Base-by-base conservation (phyloP, 2,888 invertebrate genomes). In the Lithosia quadra region DNA sequence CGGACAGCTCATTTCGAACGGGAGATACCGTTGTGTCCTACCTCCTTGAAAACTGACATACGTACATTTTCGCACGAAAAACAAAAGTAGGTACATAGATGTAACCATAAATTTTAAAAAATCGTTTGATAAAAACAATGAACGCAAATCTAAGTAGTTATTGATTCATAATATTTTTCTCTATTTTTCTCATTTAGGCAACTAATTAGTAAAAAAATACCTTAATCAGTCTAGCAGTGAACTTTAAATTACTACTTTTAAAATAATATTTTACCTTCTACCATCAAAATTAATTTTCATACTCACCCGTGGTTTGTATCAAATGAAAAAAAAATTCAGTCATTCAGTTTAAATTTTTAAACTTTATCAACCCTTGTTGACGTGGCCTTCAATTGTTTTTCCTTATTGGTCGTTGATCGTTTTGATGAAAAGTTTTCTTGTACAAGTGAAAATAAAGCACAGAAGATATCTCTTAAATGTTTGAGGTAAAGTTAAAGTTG, bases 401-500 rank as follows among this genome's bases (percentile, higher is more conserved):
- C 10, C 49, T 24, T 28, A 28, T 28, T 49, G 18, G 4, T 28
- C 62, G 28, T 24, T 43, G 8, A 49, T 43, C 9, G 7, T 43
- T 61, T 61, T n/a, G 49, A 49, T n/a, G 49, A n/a, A 13, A 43
- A 62, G 28, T 59, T 65, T 59, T n/a, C 33, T 59, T 36, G 21
- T 34, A 13, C 34, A 49, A 53, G 49, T 61, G 59, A 60, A 33
- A 66, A 36, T 53, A 60, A 66, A 61, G 66, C 34, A 61, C 36
- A 62, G 24, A 33, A 36, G 13, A 55, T 65, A 63, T 63, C 67
- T 63, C 55, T 36, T 60, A 56, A 21, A 60, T 65, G 63, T 72
- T 73, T 71, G n/a, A 28, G 49, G 53, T n/a, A 39, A 74, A 73
- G 71, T 77, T 68, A 71, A 72, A 77, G 69, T 73, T 69, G 69